A percentile compares a stretch with the other conserved stretches of the same genome.
Evolutionary conservation across 2,113 vertebrate genomes (phyloP).

Genomic region (Brachionichthys hirsutus): DNA sequence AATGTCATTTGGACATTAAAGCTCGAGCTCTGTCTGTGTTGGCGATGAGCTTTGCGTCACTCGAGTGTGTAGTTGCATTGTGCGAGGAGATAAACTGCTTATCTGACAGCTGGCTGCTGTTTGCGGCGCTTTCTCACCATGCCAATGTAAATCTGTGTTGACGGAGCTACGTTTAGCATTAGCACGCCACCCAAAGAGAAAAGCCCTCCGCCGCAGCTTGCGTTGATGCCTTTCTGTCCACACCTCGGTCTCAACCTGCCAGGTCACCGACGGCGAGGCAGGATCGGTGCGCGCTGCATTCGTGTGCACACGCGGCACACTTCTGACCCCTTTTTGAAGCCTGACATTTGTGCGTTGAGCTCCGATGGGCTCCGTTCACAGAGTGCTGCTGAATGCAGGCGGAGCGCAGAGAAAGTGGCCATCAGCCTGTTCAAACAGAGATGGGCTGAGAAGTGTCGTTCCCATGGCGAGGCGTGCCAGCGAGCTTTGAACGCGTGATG

Average conservation of each 20-base stretch:
- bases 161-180: neutral
- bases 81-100: no score
- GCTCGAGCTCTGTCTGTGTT: no score
- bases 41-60: no score
- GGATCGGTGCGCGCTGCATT: conserved; percentile 32
- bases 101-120: no score
- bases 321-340: conserved; percentile 48
- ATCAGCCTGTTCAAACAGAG: conserved; percentile 71
- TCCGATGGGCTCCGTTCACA: conserved; percentile 11
- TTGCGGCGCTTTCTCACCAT: no score
- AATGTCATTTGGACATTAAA: no score
- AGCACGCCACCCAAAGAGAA: conserved; percentile 4
- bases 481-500: conserved; percentile 61
- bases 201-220: conserved; percentile 6
- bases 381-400: conserved; percentile 33
- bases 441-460: conserved; percentile 71
- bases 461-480: conserved; percentile 72
- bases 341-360: conserved; percentile 33
- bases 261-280: conserved; percentile 9
- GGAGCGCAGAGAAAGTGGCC: conserved; percentile 65
- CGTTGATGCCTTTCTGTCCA: conserved; percentile 24
- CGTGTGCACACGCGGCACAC: conserved; percentile 25
- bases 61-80: no score
- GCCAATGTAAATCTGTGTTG: neutral
- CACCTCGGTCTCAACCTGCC: conserved; percentile 29